phyloP scores from a whole-genome alignment of 2,113 vertebrate species.

The Ophiodon elongatus region DNA sequence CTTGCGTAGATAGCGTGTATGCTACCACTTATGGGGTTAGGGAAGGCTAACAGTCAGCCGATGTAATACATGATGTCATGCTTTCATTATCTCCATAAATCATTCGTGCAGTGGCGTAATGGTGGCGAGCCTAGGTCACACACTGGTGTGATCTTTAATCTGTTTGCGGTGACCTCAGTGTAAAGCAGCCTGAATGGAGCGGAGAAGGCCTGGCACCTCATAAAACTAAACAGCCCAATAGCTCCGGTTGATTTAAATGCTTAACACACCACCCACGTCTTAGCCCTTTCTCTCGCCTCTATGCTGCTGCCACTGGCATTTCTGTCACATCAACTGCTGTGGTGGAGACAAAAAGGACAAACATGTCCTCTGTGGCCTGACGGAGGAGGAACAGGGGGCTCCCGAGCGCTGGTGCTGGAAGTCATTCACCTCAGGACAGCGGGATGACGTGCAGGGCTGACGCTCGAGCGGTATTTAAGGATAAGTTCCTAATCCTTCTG shows the following conservation, averaged over 20 bases:
- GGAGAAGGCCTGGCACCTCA: conserved; percentile 48
- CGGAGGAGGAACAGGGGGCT: conserved; percentile 16
- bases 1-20: conserved; percentile 18
- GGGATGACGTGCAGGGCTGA: conserved; percentile 66
- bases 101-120: conserved; percentile 20
- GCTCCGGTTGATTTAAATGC: conserved; percentile 61
- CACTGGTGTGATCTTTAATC: conserved; percentile 46
- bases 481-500: conserved; percentile 71
- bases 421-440: conserved; percentile 43
- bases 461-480: conserved; percentile 62
- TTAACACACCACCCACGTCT: conserved; percentile 41
- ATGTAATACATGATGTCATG: conserved; percentile 52
- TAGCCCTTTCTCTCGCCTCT: background rate
- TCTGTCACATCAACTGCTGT: conserved; percentile 28
- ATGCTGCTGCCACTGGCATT: conserved; percentile 8
- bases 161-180: conserved; percentile 64
- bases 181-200: conserved; percentile 44
- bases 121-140: conserved; percentile 41
- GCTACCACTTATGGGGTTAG: conserved; percentile 39
- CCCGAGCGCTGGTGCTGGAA: conserved; percentile 36
- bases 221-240: conserved; percentile 56
- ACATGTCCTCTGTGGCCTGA: conserved; percentile 31
- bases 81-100: conserved; percentile 53
- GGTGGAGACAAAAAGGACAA: conserved; percentile 48
- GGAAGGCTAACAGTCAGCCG: conserved; percentile 1